Percentiles rank a stretch among this genome's conserved stretches.
phyloP scores from a whole-genome alignment of 2,113 vertebrate genomes.

The Leptodactylus fuscus region DNA sequence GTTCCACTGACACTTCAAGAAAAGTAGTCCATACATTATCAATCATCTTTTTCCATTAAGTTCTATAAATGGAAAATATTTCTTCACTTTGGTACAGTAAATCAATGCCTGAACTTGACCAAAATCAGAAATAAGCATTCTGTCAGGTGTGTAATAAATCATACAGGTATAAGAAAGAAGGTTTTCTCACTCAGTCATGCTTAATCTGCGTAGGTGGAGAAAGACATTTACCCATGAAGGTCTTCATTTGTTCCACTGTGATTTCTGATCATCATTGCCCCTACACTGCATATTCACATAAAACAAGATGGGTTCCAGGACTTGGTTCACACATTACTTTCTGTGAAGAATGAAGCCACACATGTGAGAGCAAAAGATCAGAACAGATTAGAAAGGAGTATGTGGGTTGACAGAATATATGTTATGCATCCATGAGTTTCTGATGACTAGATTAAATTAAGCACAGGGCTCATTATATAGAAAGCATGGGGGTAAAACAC shows the following conservation, averaged over 20 bases:
- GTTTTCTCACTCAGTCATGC: conserved; percentile 15
- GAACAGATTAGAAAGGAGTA: conserved; percentile 45
- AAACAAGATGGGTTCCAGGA: conserved; percentile 12
- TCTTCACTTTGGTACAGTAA: conserved; percentile 13
- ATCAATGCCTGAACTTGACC: conserved; percentile 30
- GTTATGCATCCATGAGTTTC: conserved; percentile 54
- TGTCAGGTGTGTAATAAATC: conserved; percentile 38
- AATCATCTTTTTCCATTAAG: not conserved
- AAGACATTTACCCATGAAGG: conserved; percentile 32
- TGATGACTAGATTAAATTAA: conserved; percentile 54
- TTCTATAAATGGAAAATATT: conserved; percentile 18
- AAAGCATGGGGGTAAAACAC: conserved; percentile 30
- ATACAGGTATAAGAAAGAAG: conserved; percentile 6
- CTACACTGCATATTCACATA: conserved; percentile 10
- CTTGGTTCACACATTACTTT: conserved; percentile 14
- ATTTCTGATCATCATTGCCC: not conserved
- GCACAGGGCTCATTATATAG: conserved; percentile 49
- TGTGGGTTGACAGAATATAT: conserved; percentile 51
- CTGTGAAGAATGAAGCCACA: conserved; percentile 32
- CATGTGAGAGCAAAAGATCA: conserved; percentile 45
- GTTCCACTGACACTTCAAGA: not conserved
- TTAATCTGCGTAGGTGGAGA: conserved; percentile 27
- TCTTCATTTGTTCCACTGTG: conserved; percentile 30
- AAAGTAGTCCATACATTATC: not conserved
- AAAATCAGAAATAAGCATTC: conserved; percentile 15